Conservation (phyloP, 2,888 invertebrate species). For the Adineta ricciae region DNA sequence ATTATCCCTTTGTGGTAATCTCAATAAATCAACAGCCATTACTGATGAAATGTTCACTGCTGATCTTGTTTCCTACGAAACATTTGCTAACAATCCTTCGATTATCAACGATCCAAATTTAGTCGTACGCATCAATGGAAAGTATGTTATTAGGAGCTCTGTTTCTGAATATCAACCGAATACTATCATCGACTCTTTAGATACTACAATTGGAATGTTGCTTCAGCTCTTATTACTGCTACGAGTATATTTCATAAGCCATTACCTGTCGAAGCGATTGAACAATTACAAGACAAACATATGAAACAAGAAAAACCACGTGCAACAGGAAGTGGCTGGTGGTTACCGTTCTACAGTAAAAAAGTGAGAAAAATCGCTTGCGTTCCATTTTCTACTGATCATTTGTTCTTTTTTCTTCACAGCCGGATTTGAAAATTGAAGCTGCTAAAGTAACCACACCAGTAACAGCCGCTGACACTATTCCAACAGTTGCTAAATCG, state of each 20-base stretch:
- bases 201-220: constrained; percentile 76
- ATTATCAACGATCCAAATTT: constrained; percentile 67
- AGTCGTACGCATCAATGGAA: constrained; percentile 63
- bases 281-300: constrained; percentile 19
- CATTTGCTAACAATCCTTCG: constrained; percentile 59
- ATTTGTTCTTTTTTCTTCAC: neutral
- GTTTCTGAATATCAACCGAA: neutral
- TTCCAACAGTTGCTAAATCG: neutral
- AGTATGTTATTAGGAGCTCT: neutral
- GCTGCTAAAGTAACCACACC: neutral
- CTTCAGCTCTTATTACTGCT: constrained; percentile 78
- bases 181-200: constrained; percentile 38
- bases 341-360: neutral
- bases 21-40: constrained; percentile 38
- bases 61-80: constrained; percentile 51
- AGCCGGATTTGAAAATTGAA: neutral
- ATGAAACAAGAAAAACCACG: constrained; percentile 4
- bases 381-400: neutral
- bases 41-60: constrained; percentile 28
- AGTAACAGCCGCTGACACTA: neutral
- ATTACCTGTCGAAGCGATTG: constrained; percentile 56
- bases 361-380: neutral
- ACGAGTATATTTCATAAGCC: constrained; percentile 74
- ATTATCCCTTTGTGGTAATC: constrained; percentile 67
- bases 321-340: neutral